Evolutionary conservation across 2,797 vertebrate genomes (phyloP).

Genomic region (Nyctalus aviator): DNA sequence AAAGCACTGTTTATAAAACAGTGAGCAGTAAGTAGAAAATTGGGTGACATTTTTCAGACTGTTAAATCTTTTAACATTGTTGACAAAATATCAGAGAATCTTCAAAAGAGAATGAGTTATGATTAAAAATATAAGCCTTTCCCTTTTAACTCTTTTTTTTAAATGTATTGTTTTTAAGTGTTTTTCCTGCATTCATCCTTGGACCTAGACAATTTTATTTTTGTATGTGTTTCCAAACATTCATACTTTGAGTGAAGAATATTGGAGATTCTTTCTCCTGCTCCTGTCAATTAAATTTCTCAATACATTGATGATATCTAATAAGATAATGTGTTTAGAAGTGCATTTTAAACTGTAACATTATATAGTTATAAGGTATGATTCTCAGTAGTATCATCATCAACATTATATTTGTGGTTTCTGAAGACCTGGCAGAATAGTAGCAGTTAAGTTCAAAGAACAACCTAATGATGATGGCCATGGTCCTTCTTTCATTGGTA

Average conservation of each 20-base stretch:
- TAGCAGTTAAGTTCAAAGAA: background rate
- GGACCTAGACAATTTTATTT: background rate
- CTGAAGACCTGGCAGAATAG: background rate
- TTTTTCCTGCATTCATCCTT: conserved; percentile 38
- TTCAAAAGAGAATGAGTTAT: background rate
- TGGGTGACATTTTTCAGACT: background rate
- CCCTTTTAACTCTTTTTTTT: conserved; percentile 24
- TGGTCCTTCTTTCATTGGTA: background rate
- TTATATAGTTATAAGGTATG: background rate
- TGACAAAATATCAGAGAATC: background rate
- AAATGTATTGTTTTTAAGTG: conserved; percentile 29
- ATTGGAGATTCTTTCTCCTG: background rate
- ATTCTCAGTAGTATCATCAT: background rate
- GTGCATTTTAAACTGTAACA: background rate
- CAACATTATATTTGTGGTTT: background rate
- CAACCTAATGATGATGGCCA: background rate
- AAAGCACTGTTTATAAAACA: conserved; percentile 14
- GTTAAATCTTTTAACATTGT: conserved; percentile 24
- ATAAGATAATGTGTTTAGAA: conserved; percentile 31
- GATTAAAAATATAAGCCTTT: conserved; percentile 5
- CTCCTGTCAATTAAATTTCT: background rate
- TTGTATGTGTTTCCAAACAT: conserved; percentile 14
- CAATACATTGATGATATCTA: background rate
- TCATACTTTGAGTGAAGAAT: background rate
- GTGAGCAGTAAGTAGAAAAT: background rate